Conservation (phyloP, 2,113 vertebrate genomes). For the Eurypyga helias region DNA sequence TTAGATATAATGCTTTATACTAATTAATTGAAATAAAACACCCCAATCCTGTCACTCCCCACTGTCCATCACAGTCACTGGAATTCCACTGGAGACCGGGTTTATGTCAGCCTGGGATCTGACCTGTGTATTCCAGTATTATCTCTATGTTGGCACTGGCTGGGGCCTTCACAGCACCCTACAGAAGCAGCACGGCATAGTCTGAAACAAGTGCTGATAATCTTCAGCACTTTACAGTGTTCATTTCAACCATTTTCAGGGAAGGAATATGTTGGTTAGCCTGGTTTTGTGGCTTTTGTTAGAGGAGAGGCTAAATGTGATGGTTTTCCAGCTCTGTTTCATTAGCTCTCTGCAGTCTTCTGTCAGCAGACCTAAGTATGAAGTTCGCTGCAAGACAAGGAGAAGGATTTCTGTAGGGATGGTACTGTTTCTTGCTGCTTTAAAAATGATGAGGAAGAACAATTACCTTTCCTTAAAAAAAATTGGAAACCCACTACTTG, state of each 20-base stretch:
- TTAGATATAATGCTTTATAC: background rate
- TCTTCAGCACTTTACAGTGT: background rate
- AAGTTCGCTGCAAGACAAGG: background rate
- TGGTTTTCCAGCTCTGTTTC: background rate
- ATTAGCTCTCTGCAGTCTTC: background rate
- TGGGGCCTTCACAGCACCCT: background rate
- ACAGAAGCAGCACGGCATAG: background rate
- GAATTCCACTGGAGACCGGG: background rate
- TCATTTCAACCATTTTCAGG: background rate
- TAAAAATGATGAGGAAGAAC: background rate
- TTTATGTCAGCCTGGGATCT: background rate
- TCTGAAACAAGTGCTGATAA: background rate
- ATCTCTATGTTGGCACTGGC: background rate
- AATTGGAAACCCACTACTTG: background rate
- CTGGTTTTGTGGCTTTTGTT: background rate
- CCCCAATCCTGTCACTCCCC: background rate
- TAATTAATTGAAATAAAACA: slow-evolving; percentile 47
- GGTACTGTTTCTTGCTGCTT: background rate
- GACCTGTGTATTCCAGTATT: fast-evolving
- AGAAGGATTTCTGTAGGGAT: background rate
- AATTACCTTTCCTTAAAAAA: background rate
- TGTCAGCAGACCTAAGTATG: background rate
- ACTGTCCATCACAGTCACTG: background rate
- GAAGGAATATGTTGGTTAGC: background rate
- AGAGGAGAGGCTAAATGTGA: fast-evolving